Conservation (phyloP, 2,113 vertebrate genomes). For the Melanostigma gelatinosum region DNA sequence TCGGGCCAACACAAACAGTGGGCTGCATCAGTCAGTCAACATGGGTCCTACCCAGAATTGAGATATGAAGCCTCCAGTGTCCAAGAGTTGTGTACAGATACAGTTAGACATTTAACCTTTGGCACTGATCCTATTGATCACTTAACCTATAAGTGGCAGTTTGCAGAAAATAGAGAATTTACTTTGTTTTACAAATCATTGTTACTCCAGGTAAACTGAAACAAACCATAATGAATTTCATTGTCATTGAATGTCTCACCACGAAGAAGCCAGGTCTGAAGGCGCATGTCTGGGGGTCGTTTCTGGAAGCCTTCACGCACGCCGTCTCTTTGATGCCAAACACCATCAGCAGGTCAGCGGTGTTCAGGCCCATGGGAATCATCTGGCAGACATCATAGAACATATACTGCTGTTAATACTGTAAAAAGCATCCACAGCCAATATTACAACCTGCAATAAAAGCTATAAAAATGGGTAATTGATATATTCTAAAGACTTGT, state of each 20-base stretch:
- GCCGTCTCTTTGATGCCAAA: conserved; percentile 71
- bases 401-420: background rate
- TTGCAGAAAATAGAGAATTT: background rate
- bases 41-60: background rate
- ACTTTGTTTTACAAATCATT: background rate
- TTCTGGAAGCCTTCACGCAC: conserved; percentile 63
- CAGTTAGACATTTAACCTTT: background rate
- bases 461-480: background rate
- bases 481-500: background rate
- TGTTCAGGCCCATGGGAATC: conserved; percentile 51
- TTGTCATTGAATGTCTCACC: conserved; percentile 58
- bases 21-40: conserved; percentile 32
- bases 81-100: background rate
- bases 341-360: conserved; percentile 62
- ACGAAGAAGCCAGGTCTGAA: conserved; percentile 65
- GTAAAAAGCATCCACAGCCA: background rate
- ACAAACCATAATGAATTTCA: too few species aligned
- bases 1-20: conserved; percentile 40
- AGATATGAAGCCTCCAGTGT: background rate
- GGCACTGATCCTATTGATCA: background rate
- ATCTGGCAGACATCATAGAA: conserved; percentile 47
- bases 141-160: too few species aligned
- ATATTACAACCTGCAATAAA: background rate
- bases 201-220: background rate
- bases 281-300: conserved; percentile 58